Evolutionary conservation across 2,888 invertebrate species (phyloP).

Genomic region (Scotopteryx bipunctaria): DNA sequence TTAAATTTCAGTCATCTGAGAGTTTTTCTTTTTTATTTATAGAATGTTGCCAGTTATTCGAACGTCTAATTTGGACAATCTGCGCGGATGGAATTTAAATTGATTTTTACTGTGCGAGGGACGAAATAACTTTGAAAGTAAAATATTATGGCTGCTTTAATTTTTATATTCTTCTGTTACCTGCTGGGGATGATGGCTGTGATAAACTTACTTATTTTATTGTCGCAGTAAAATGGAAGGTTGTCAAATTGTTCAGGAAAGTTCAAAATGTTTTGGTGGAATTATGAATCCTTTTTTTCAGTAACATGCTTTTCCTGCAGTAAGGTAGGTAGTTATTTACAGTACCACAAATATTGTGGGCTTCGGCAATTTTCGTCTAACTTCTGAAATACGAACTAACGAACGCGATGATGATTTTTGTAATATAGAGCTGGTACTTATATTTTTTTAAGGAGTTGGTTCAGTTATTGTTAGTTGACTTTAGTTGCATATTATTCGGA

Average conservation of each 20-base stretch:
- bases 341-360: too few species aligned
- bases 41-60: constrained; percentile 53
- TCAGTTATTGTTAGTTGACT: too few species aligned
- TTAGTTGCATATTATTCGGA: too few species aligned
- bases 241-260: background rate
- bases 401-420: too few species aligned
- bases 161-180: constrained; percentile 30
- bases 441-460: too few species aligned
- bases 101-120: constrained; percentile 40
- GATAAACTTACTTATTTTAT: constrained; percentile 11
- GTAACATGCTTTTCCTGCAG: too few species aligned
- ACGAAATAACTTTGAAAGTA: constrained; percentile 31
- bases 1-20: constrained; percentile 51
- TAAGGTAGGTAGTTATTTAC: too few species aligned
- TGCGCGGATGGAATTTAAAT: constrained; percentile 42
- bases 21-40: constrained; percentile 56
- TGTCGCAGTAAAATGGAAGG: background rate
- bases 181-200: constrained; percentile 14
- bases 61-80: constrained; percentile 52
- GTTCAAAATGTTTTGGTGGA: too few species aligned
- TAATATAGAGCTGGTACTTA: too few species aligned
- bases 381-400: too few species aligned
- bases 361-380: too few species aligned
- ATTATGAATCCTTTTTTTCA: too few species aligned
- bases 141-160: constrained; percentile 35